Evolutionary conservation across 2,797 vertebrate genomes (phyloP).

Genomic region (Knipowitschia caucasica): DNA sequence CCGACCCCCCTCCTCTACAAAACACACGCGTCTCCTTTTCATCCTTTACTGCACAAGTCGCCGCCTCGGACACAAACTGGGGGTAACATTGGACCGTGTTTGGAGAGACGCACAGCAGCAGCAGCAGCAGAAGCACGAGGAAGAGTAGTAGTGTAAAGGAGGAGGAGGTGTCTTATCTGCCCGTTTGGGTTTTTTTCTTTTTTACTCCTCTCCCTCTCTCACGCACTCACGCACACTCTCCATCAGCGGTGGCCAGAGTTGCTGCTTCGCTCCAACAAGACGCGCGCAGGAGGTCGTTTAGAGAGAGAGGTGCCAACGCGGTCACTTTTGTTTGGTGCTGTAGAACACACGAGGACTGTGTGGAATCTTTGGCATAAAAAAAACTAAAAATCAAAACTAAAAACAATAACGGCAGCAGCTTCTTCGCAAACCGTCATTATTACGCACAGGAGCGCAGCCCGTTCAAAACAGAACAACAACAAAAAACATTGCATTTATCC

Average conservation of each 20-base stretch:
- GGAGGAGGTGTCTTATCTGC: constrained; percentile 72
- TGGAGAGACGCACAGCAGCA: constrained; percentile 68
- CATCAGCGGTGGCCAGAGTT: constrained; percentile 78
- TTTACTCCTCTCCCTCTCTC: constrained; percentile 37
- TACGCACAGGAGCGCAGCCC: constrained; percentile 28
- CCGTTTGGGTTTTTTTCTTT: no score
- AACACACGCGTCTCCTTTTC: constrained; percentile 84
- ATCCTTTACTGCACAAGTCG: constrained; percentile 78
- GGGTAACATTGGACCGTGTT: constrained; percentile 78
- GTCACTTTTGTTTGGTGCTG: constrained; percentile 52
- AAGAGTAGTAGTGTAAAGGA: constrained; percentile 35
- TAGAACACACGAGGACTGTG: constrained; percentile 75
- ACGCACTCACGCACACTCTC: constrained; percentile 59
- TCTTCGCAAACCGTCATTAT: constrained; percentile 39
- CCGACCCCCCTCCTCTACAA: constrained; percentile 10
- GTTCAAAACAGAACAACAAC: constrained; percentile 24
- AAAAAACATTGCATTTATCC: no score
- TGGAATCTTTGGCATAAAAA: no score
- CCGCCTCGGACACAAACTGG: constrained; percentile 67
- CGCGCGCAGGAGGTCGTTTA: constrained; percentile 13
- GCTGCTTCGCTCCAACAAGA: constrained; percentile 79
- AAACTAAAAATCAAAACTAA: no score
- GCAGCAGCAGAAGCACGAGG: background rate
- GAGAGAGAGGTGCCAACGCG: constrained; percentile 21
- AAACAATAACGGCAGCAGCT: constrained; percentile 44